Evolutionary conservation across 1,140 invertebrate genomes (phyloP), one percentile per base, ranked within the genome.

Genomic region (Pseudoatta argentina): DNA sequence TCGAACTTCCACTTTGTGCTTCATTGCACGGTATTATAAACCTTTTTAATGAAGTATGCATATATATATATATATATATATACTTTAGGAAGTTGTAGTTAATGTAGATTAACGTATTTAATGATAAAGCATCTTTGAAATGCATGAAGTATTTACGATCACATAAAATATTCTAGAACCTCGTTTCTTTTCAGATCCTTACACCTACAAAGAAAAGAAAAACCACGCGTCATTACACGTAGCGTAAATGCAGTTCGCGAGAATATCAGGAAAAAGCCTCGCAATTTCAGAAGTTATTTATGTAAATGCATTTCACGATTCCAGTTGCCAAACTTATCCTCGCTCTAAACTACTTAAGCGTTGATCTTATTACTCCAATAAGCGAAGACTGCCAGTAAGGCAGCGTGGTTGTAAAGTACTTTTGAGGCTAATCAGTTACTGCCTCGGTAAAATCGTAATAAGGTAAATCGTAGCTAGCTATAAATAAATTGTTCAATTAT

Each of bases 291-390:
- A 59, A 64, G 69, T 83, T 83, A 75, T 73, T 83, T 75, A 75
- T 83, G 79, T 57, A 83, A 83, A 83, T 48, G 79, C 53, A 73
- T 83, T 83, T 51, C 44, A 53, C 79, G 53, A 83, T 73, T 83
- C 27, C 67, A 61, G 69, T 83, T 83, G 69, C 69, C 79, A 83
- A 83, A 83, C 79, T 83, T 83, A 83, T 83, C 79, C 75, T 30
- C 53, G 3, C 39, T 75, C 39, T 83, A 83, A 83, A 73, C 79
- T 83, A 83, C 39, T 83, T 83, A 83, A 75, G 55, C 69, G 79
- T 61, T 83, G 79, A 83, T 83, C 39, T 57, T 83, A 75, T 83
- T 83, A 83, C 24, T 27, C 14, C 69, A 83, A 83, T 83, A 83
- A 83, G 55, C 69, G 79, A 73, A 73, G 67, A 27, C 55, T 72